phyloP scores from a whole-genome alignment of 2,797 vertebrate species.

The Trematomus bernacchii region DNA sequence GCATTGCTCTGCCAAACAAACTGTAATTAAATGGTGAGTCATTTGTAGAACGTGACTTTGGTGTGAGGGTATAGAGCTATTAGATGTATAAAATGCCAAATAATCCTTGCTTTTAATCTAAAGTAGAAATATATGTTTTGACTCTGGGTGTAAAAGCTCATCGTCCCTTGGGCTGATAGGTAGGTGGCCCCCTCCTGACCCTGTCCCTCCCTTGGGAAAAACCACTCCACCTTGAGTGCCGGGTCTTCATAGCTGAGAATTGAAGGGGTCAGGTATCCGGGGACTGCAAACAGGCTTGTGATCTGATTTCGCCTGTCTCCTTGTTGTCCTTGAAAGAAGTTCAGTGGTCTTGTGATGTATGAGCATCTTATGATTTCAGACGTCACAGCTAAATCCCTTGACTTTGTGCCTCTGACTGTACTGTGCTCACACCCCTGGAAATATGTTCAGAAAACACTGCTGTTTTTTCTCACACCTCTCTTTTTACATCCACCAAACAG shows the following conservation, averaged over 20 bases:
- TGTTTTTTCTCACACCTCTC: slow-evolving; percentile 20
- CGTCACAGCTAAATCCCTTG: slow-evolving; percentile 53
- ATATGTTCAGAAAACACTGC: slow-evolving; percentile 20
- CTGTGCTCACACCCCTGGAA: slow-evolving; percentile 31
- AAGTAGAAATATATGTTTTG: neutral
- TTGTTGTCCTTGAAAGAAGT: slow-evolving; percentile 73
- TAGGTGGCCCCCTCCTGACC: slow-evolving; percentile 26
- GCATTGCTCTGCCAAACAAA: slow-evolving; percentile 17
- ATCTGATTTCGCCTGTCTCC: slow-evolving; percentile 58
- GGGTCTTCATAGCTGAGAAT: slow-evolving; percentile 8
- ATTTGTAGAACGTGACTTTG: neutral
- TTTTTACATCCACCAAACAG: neutral
- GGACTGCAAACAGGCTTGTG: slow-evolving; percentile 44
- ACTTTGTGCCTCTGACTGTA: slow-evolving; percentile 42
- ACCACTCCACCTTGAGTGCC: slow-evolving; percentile 14
- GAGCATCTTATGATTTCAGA: slow-evolving; percentile 63
- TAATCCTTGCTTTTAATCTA: neutral
- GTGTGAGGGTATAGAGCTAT: neutral
- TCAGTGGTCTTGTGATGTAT: slow-evolving; percentile 64
- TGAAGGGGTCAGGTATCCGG: slow-evolving; percentile 40
- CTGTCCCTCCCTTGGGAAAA: slow-evolving; percentile 29
- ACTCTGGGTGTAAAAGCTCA: slow-evolving; percentile 10
- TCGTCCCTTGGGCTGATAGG: slow-evolving; percentile 23
- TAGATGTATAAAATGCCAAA: neutral
- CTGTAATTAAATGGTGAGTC: neutral